Evolutionary conservation across 2,113 vertebrate species (phyloP), one percentile per base, ranked within the genome.

Genomic region (Laterallus jamaicensis): DNA sequence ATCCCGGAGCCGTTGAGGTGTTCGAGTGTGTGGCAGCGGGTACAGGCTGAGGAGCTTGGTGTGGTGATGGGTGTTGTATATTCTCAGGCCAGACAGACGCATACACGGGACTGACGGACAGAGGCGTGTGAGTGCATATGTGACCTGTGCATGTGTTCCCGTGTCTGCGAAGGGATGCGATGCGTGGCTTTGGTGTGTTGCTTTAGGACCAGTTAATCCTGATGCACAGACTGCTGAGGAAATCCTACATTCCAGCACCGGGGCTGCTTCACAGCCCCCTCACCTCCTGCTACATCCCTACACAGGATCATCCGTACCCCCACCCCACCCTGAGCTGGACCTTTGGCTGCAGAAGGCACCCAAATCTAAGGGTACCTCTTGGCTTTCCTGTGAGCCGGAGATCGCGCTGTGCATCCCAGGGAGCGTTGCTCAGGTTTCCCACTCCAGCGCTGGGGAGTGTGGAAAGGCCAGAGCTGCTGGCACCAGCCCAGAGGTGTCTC

Each of bases 391-490:
- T 9, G 2, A 4, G 2, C 8, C 12, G 54, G 55, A 39, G n/a
- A 5, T 15, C 15, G 62, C 5, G 10, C 13, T 40, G 49, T 9
- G 7, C 28, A 60, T 50, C 67, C 74, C 7, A 0, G 24, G 52
- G 31, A 58, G 40, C 3, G 3, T 18, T 25, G 11, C 58, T 62
- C 2, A 25, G 35, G 19, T 64, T 81, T 62, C 78, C 52, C 56
- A 5, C 20, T 44, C 81, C 0, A 1, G 63, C 25, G 5, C 24
- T 1, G 15, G 58, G 58, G 35, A 26, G 29, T 2, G 56, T 1
- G 26, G 79, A 59, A 55, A 35, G 39, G 76, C 55, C 40, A 25
- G 78, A 69, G 88, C 75, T 86, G 75, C 76, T 55, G 85, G 62
- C 35, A 4, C 50, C 50, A 25, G 25, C 35, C 67, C 90, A 79